Conservation (phyloP, 2,888 invertebrate genomes). For the Apamea anceps region DNA sequence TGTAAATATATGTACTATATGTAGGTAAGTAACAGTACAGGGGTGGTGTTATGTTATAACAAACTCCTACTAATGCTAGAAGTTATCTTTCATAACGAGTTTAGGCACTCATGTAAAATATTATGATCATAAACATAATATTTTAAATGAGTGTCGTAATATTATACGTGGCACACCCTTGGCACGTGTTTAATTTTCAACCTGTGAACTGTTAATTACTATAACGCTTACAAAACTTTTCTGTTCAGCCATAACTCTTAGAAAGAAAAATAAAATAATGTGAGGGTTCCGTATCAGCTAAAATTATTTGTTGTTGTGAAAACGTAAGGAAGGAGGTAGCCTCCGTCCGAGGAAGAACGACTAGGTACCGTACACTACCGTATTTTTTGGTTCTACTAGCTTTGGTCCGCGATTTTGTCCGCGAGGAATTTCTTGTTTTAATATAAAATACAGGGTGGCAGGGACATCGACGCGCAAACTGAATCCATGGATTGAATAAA, state of each 20-base stretch:
- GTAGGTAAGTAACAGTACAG: no score
- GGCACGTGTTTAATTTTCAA: constrained; percentile 40
- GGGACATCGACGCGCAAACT: no score
- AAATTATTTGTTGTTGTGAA: not conserved
- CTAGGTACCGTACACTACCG: no score
- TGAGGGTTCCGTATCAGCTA: constrained; percentile 14
- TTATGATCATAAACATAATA: not conserved
- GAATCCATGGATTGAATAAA: no score
- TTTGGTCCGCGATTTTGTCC: no score
- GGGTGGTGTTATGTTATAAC: not conserved
- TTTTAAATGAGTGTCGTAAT: not conserved
- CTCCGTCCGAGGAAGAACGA: no score
- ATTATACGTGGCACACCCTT: not conserved
- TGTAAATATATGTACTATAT: no score
- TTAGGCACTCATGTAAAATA: not conserved
- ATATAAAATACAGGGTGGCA: no score
- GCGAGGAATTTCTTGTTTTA: no score
- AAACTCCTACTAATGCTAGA: not conserved
- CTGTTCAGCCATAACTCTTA: not conserved
- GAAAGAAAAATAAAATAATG: not conserved
- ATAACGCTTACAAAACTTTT: constrained; percentile 24
- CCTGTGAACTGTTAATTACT: constrained; percentile 36
- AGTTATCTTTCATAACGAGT: not conserved
- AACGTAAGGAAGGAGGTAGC: no score
- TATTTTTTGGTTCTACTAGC: no score